Evolutionary conservation across 2,113 vertebrate genomes (phyloP).

Genomic region (Leiothrix lutea): DNA sequence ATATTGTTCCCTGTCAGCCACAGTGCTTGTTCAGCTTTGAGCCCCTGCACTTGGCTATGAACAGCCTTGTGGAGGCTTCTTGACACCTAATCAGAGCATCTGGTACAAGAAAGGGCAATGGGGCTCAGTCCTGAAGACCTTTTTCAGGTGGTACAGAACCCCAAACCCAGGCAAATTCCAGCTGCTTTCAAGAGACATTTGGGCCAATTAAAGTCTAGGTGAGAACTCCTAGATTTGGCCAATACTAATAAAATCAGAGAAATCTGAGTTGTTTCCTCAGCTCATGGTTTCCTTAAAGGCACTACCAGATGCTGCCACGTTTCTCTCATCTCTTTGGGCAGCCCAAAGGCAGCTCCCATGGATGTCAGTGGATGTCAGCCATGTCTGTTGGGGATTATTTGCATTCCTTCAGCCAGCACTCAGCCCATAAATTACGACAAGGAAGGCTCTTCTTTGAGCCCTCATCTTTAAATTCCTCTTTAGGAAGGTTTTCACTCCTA

Average conservation of each 20-base stretch:
- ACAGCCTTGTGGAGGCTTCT: background rate
- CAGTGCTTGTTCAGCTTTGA: background rate
- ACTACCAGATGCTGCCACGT: background rate
- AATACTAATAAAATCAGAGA: slow-evolving; percentile 47
- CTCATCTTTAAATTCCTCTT: slow-evolving; percentile 9
- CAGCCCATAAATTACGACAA: background rate
- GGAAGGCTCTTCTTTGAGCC: slow-evolving; percentile 10
- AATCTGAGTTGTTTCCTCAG: slow-evolving; percentile 7
- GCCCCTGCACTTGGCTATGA: background rate
- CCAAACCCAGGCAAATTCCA: background rate
- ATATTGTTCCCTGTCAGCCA: slow-evolving; percentile 29
- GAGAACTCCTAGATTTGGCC: slow-evolving; percentile 29
- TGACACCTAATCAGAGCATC: background rate
- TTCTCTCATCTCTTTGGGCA: background rate
- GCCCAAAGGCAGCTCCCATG: background rate
- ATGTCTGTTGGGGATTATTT: background rate
- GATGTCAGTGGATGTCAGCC: background rate
- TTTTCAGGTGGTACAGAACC: background rate
- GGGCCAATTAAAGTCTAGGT: slow-evolving; percentile 10
- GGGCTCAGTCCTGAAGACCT: background rate
- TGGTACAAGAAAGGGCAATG: background rate
- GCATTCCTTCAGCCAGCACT: slow-evolving; percentile 5
- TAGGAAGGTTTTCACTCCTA: background rate
- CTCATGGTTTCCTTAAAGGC: slow-evolving; percentile 27
- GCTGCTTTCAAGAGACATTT: background rate